phyloP scores from a whole-genome alignment of 2,888 invertebrate species.

The Dascillus cervinus region DNA sequence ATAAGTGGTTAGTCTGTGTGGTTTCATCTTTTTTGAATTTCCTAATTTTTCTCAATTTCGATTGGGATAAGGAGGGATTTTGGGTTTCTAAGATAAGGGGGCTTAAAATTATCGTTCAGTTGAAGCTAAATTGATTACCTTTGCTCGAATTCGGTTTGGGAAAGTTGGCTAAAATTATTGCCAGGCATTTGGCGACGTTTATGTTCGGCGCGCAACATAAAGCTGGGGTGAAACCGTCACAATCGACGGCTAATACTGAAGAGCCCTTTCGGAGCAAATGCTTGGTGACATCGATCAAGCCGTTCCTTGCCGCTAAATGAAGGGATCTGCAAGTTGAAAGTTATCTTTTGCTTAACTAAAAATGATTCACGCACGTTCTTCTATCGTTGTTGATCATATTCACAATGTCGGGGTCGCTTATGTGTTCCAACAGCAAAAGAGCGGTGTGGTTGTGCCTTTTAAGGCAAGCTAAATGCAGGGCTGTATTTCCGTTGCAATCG shows the following conservation, averaged over 20 bases:
- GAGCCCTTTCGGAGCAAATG: slow-evolving; percentile 52
- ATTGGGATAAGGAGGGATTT: no score
- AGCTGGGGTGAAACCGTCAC: slow-evolving; percentile 55
- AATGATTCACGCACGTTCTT: slow-evolving; percentile 45
- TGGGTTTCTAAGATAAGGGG: background rate
- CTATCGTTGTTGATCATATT: slow-evolving; percentile 49
- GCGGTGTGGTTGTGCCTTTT: slow-evolving; percentile 50
- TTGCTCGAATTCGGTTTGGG: slow-evolving; percentile 4
- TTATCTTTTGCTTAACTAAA: background rate
- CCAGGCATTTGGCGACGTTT: slow-evolving; percentile 54
- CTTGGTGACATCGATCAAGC: slow-evolving; percentile 52
- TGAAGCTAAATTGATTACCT: slow-evolving; percentile 1
- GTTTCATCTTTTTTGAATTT: no score
- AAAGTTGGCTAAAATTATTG: slow-evolving; percentile 43
- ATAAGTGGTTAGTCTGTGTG: no score
- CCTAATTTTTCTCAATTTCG: no score
- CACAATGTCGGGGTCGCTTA: slow-evolving; percentile 39
- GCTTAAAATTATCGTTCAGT: no score
- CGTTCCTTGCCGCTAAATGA: slow-evolving; percentile 55
- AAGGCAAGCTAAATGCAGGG: slow-evolving; percentile 54
- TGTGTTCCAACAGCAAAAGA: slow-evolving; percentile 47
- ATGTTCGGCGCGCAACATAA: slow-evolving; percentile 54
- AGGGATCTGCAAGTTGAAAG: slow-evolving; percentile 43
- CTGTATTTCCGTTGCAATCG: slow-evolving; percentile 52
- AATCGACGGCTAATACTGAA: slow-evolving; percentile 50